Base-by-base conservation (phyloP, 2,113 vertebrate genomes). In the Columba livia region DNA sequence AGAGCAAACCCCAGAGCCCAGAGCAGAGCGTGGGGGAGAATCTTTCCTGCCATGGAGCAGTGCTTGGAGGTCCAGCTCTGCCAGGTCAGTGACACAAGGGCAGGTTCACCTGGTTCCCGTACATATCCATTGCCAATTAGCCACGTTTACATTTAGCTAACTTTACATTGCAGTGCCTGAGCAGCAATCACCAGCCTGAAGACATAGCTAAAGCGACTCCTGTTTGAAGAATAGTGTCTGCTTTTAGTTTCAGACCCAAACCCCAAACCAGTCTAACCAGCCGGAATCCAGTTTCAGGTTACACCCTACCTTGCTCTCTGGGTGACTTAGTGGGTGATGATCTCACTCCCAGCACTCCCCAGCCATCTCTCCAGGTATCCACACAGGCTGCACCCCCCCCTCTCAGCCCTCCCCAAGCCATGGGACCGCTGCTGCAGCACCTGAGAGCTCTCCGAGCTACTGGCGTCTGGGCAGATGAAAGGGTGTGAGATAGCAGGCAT, bases 181-280 rank as follows among this genome's bases (percentile, higher is more conserved):
- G 79, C 0, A 75, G 79, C 0, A 0, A 86, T 66, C 78, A 57
- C 16, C 53, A 65, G 67, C 92, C 92, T 23, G 61, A 38, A 95
- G 83, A 88, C 60, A 86, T 38, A 69, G 81, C 67, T 47, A 36
- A 20, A 79, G 71, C 67, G 73, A 47, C 58, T 86, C 51, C 32
- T 58, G 40, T 64, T 82, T 67, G 85, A 95, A 86, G 67, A 64
- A 23, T 0, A 42, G 57, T 32, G 64, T 74, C 81, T 93, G 88
- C 29, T 34, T 64, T 83, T 91, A 65, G 78, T 96, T 97, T 97
- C 96, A 96, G 93, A 90, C 54, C 67, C 57, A 64, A 92, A 79
- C 47, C 61, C 62, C 77, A 93, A 96, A 97, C 91, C 90, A 86
- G 96, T 96, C 88, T 91, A 90, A 95, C 94, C 90, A 97, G 94